phyloP scores from a whole-genome alignment of 2,797 vertebrate species.

The Xerus rutilus region DNA sequence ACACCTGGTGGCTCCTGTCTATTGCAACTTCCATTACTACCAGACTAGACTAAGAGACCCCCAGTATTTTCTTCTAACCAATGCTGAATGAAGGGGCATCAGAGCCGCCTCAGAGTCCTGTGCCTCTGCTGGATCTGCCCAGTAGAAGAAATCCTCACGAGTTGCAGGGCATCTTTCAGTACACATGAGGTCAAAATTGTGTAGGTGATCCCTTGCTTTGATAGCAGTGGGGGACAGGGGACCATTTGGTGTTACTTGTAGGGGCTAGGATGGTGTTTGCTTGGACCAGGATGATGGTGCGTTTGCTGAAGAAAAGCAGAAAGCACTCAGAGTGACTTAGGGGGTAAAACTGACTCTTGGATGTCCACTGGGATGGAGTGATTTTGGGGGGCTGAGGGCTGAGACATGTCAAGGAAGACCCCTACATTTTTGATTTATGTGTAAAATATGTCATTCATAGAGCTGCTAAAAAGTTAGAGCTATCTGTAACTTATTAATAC shows the following conservation, averaged over 20 bases:
- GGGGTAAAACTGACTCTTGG: neutral
- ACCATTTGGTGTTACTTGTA: neutral
- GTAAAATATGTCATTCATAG: neutral
- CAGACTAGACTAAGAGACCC: neutral
- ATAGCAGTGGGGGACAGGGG: neutral
- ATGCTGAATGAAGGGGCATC: neutral
- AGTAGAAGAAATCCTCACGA: neutral
- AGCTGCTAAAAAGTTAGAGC: neutral
- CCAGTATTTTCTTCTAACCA: neutral
- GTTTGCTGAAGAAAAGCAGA: neutral
- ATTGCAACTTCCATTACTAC: neutral
- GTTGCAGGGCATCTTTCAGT: neutral
- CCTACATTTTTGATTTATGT: neutral
- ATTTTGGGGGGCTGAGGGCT: neutral
- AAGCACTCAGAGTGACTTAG: neutral
- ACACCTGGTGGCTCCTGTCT: neutral
- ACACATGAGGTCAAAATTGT: fast-evolving
- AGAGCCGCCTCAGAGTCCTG: neutral
- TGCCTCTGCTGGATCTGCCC: neutral
- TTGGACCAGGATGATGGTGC: neutral
- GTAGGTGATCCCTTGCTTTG: neutral
- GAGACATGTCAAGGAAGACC: neutral
- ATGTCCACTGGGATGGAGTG: neutral
- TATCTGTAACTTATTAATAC: neutral
- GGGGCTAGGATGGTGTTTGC: neutral